These are phyloP conservation scores for Myotis davidii DNA, from an alignment of 2,113 vertebrate species.

Conservation along the genomic window DNA sequence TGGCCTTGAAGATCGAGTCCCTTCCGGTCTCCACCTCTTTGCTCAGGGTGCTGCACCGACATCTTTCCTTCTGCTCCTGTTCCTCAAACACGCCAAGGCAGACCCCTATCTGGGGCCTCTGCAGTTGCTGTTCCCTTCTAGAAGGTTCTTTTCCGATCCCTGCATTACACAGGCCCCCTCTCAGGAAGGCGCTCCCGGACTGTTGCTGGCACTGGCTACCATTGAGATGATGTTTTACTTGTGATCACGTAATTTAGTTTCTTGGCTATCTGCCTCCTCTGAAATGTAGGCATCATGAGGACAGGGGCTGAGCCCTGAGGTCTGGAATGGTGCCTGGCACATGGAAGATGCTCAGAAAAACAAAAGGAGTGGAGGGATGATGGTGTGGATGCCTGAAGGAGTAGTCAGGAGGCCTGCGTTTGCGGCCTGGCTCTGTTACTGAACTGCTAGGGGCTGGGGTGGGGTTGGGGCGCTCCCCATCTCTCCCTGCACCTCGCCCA, in stretches of 20 bases:
- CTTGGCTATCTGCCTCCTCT: not conserved
- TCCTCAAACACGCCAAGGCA: not conserved
- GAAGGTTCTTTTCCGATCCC: not conserved
- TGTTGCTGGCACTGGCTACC: not conserved
- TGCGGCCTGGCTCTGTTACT: not conserved
- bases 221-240: not conserved
- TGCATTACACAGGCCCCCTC: not conserved
- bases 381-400: not conserved
- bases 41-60: not conserved
- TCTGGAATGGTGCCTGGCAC: not conserved
- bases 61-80: not conserved
- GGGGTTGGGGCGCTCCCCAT: not conserved
- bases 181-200: not conserved
- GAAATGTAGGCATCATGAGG: not conserved
- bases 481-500: accelerated
- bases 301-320: not conserved
- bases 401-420: not conserved
- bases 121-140: not conserved
- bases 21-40: accelerated
- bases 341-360: not conserved
- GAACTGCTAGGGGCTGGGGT: not conserved
- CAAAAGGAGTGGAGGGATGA: not conserved
- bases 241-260: not conserved
- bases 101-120: not conserved
- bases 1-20: not conserved